These are phyloP conservation scores for Danio tinwini DNA, from an alignment of 2,797 vertebrate genomes.

Conservation along the genomic window DNA sequence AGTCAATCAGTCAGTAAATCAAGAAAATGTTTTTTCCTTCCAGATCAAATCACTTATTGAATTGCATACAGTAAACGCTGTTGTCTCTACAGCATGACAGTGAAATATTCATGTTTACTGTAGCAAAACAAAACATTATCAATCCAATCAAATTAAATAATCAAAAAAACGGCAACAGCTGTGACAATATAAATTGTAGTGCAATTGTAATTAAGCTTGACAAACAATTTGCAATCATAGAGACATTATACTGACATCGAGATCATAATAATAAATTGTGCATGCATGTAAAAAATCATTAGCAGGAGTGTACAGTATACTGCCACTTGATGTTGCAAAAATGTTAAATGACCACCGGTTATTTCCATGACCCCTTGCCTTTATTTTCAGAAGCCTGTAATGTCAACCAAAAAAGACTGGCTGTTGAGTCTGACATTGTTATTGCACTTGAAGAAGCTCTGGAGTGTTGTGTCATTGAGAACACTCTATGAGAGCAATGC, in stretches of 20 bases:
- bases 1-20: no score
- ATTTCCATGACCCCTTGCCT: constrained; percentile 54
- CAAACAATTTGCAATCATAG: constrained; percentile 30
- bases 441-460: constrained; percentile 66
- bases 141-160: constrained; percentile 13
- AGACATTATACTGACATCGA: constrained; percentile 8
- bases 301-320: neutral
- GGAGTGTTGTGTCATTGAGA: constrained; percentile 67
- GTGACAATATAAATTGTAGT: neutral
- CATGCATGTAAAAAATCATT: constrained; percentile 29
- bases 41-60: no score
- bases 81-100: constrained; percentile 9
- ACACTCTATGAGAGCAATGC: constrained; percentile 64
- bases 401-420: constrained; percentile 57
- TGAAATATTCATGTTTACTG: constrained; percentile 24
- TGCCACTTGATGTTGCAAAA: neutral
- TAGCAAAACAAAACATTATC: constrained; percentile 13
- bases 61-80: neutral
- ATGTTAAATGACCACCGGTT: constrained; percentile 24
- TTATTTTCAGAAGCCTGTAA: constrained; percentile 53
- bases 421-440: constrained; percentile 61
- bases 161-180: neutral
- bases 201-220: constrained; percentile 15
- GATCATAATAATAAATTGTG: constrained; percentile 4
- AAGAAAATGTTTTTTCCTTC: no score